Conservation (phyloP, 2,797 vertebrate species). For the Echeneis naucrates region DNA sequence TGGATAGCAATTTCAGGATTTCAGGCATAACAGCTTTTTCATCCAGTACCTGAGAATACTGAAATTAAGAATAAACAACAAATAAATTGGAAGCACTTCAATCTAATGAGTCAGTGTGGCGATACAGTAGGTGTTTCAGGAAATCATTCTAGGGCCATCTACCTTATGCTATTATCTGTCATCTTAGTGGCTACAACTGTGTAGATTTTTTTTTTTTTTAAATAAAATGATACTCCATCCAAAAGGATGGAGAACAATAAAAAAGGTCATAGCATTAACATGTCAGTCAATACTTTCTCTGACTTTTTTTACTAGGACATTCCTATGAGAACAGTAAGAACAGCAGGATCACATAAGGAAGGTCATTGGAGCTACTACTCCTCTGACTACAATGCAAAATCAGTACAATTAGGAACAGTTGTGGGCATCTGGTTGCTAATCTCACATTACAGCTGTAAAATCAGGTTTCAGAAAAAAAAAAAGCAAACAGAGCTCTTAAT, state of each 20-base stretch:
- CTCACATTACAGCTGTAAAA: neutral
- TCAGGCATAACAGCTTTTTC: neutral
- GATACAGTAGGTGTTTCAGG: neutral
- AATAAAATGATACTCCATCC: neutral
- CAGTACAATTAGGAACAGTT: conserved; percentile 9
- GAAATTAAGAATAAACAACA: conserved; percentile 1
- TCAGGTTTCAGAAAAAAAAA: conserved; percentile 8
- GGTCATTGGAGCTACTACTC: conserved; percentile 21
- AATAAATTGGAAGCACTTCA: neutral
- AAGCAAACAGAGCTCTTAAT: neutral
- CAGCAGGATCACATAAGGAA: conserved; percentile 14
- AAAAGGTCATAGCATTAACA: neutral
- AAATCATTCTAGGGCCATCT: neutral
- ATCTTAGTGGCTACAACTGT: neutral
- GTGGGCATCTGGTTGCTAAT: neutral
- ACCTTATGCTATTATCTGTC: neutral
- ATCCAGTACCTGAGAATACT: conserved; percentile 6
- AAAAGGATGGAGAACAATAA: neutral
- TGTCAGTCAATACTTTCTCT: conserved; percentile 7
- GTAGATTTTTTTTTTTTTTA: no score
- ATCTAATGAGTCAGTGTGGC: neutral
- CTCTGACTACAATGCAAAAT: conserved; percentile 21
- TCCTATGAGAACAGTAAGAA: conserved; percentile 26
- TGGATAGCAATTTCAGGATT: conserved; percentile 7
- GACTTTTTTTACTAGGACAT: conserved; percentile 21